Conservation (phyloP, 2,797 vertebrate genomes). For the Microctenopoma steveboyesi region DNA sequence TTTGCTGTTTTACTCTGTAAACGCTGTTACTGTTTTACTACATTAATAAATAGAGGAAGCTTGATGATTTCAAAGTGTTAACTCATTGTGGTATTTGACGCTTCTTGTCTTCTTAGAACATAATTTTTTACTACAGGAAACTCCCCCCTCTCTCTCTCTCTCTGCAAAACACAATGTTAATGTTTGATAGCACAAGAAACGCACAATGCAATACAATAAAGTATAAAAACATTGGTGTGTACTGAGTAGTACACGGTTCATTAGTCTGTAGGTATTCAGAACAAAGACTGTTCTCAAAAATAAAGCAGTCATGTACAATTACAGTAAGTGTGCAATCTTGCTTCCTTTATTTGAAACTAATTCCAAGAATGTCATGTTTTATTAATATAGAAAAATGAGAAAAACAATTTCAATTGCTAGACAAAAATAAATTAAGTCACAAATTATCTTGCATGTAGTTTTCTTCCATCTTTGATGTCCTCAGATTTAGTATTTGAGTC, state of each 20-base stretch:
- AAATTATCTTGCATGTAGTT: slow-evolving; percentile 27
- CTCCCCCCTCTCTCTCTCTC: background rate
- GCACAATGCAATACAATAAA: background rate
- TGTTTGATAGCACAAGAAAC: background rate
- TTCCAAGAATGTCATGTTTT: slow-evolving; percentile 4
- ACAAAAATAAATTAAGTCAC: no score
- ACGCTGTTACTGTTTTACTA: no score
- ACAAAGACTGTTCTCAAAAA: no score
- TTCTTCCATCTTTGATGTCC: slow-evolving; percentile 57
- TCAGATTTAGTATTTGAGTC: slow-evolving; percentile 27
- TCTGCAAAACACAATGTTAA: background rate
- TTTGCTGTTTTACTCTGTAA: background rate
- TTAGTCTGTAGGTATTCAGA: no score
- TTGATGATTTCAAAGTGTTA: background rate
- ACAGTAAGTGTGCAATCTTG: background rate
- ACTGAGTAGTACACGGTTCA: no score
- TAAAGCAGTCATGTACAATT: background rate
- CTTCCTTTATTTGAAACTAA: slow-evolving; percentile 7
- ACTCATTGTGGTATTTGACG: slow-evolving; percentile 9
- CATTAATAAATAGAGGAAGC: slow-evolving; percentile 1
- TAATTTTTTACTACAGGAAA: background rate
- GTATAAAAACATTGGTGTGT: no score
- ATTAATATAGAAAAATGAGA: slow-evolving; percentile 9
- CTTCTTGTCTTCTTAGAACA: slow-evolving; percentile 1
- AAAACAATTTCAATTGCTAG: slow-evolving; percentile 15